A percentile compares a stretch with the other conserved stretches of the same genome.
Conservation (phyloP, 2,113 vertebrate species). For the Mirza zaza region DNA sequence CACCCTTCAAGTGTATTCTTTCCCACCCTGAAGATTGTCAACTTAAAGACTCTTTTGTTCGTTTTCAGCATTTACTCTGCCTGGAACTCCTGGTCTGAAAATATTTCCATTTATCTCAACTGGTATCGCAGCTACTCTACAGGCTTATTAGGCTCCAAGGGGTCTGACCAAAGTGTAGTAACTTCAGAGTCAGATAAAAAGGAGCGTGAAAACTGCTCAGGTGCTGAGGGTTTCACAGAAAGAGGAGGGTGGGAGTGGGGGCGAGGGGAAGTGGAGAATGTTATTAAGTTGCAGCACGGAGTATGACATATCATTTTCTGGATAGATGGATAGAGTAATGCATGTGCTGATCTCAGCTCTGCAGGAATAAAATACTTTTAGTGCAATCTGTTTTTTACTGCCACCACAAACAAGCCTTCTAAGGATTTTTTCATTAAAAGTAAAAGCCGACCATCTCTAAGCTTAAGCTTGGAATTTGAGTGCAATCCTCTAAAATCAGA, state of each 20-base stretch:
- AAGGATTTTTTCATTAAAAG: conserved; percentile 62
- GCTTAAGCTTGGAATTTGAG: conserved; percentile 35
- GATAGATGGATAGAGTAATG: conserved; percentile 20
- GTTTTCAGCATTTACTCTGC: conserved; percentile 17
- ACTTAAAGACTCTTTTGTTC: conserved; percentile 26
- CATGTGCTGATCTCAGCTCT: conserved; percentile 41
- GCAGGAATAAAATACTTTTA: conserved; percentile 46
- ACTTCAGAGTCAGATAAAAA: not conserved
- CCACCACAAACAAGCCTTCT: conserved; percentile 48
- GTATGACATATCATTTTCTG: conserved; percentile 50
- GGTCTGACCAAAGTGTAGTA: not conserved
- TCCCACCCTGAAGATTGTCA: not conserved
- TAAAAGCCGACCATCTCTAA: conserved; percentile 43
- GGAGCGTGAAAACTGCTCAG: not conserved
- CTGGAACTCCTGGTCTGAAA: not conserved
- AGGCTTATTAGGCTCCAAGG: not conserved
- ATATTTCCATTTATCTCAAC: conserved; percentile 27
- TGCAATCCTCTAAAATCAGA: conserved; percentile 20
- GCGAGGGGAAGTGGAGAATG: accelerated
- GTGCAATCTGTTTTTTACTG: conserved; percentile 14
- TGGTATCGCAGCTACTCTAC: not conserved
- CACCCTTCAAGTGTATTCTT: not conserved
- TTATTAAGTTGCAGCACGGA: not conserved
- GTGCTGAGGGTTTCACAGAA: not conserved
- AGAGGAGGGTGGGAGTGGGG: too few species aligned